Percentiles rank a stretch among this genome's conserved stretches.
These are phyloP conservation scores for Cynodonichthys magdalenae DNA, from an alignment of 2,797 vertebrate genomes.

Conservation along the genomic window DNA sequence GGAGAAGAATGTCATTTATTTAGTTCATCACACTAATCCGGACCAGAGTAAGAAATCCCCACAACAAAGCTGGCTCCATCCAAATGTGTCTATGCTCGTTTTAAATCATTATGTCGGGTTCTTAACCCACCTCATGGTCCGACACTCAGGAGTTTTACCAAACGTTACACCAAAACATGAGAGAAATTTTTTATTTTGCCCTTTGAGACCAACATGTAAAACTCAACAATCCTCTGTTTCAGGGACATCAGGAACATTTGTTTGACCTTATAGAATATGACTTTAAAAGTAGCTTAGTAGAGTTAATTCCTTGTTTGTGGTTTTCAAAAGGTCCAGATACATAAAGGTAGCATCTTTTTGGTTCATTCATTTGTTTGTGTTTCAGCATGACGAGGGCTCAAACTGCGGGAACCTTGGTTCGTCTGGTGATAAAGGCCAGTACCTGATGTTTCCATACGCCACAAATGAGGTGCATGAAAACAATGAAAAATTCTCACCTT, in stretches of 20 bases:
- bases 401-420: conserved; percentile 77
- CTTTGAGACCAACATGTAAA: conserved; percentile 14
- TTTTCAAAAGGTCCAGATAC: neutral
- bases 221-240: conserved; percentile 15
- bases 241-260: conserved; percentile 4
- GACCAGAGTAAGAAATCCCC: conserved; percentile 25
- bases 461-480: conserved; percentile 80
- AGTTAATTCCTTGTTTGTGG: neutral
- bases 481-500: conserved; percentile 84
- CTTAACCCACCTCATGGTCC: conserved; percentile 4
- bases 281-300: neutral
- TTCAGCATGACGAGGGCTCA: conserved; percentile 82
- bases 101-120: neutral
- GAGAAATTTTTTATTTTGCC: conserved; percentile 14
- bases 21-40: conserved; percentile 27
- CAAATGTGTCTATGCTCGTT: conserved; percentile 6
- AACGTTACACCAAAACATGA: conserved; percentile 7
- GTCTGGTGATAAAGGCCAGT: conserved; percentile 75
- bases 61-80: conserved; percentile 14
- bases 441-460: conserved; percentile 86
- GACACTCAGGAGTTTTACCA: conserved; percentile 1
- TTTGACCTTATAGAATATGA: conserved; percentile 1
- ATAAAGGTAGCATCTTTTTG: neutral
- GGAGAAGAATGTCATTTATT: conserved; percentile 1
- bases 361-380: conserved; percentile 24